Evolutionary conservation across 2,113 vertebrate genomes (phyloP).

Genomic region (Xyliphius kryptos): DNA sequence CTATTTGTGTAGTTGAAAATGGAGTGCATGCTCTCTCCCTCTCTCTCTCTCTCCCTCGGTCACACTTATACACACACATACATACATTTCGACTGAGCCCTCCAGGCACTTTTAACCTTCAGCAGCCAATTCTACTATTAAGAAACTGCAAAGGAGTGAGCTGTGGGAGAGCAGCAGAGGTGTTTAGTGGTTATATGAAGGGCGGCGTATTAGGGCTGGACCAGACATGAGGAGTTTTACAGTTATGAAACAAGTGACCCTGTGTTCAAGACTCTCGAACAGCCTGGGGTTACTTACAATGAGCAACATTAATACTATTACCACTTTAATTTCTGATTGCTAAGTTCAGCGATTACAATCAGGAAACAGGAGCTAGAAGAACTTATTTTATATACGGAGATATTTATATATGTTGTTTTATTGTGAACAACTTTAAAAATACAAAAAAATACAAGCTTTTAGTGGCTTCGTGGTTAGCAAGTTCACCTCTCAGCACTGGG

Average conservation of each 20-base stretch:
- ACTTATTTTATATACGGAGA: no score
- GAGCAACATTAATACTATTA: slow-evolving; percentile 1
- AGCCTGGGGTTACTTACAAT: neutral
- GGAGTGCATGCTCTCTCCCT: slow-evolving; percentile 43
- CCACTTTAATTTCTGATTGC: neutral
- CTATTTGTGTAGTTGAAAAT: slow-evolving; percentile 73
- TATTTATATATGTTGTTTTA: no score
- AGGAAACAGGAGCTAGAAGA: no score
- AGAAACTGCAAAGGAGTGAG: slow-evolving; percentile 36
- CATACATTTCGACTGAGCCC: slow-evolving; percentile 46
- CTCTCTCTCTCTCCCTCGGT: no score
- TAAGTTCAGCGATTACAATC: no score
- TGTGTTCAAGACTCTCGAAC: slow-evolving; percentile 18
- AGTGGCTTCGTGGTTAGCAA: no score
- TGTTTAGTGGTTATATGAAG: neutral
- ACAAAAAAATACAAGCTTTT: no score
- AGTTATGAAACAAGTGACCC: slow-evolving; percentile 23
- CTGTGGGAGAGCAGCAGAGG: neutral
- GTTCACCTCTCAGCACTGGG: no score
- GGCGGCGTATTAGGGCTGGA: neutral
- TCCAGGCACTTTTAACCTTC: slow-evolving; percentile 73
- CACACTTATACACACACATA: slow-evolving; percentile 31
- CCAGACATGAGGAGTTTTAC: slow-evolving; percentile 28
- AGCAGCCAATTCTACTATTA: slow-evolving; percentile 53
- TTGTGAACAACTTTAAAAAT: no score